Evolutionary conservation across 1,140 invertebrate genomes (phyloP).

Genomic region (Planococcus citri): DNA sequence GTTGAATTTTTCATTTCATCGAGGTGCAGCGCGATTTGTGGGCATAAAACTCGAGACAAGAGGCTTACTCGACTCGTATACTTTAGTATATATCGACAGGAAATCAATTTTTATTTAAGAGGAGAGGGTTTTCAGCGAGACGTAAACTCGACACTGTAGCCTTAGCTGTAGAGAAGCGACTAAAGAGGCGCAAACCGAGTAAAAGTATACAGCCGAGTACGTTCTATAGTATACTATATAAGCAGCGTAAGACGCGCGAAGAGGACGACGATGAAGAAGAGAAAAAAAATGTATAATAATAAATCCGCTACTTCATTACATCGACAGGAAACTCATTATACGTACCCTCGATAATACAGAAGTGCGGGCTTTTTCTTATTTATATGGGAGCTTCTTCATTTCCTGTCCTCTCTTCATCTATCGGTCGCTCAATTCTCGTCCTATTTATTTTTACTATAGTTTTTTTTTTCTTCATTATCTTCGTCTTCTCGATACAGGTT

Average conservation of each 20-base stretch:
- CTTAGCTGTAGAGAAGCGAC: too few relatives aligned
- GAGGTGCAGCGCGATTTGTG: too few relatives aligned
- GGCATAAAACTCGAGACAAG: too few relatives aligned
- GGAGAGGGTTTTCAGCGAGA: too few relatives aligned
- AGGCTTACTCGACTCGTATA: too few relatives aligned
- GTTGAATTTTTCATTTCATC: too few relatives aligned
- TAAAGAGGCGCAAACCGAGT: too few relatives aligned
- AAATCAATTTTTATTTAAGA: conserved; percentile 15
- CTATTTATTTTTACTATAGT: neutral
- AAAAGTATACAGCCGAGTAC: too few relatives aligned
- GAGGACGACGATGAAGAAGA: neutral
- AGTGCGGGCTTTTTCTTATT: conserved; percentile 9
- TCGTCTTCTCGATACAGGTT: neutral
- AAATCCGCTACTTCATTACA: conserved; percentile 19
- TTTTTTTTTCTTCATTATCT: conserved; percentile 7
- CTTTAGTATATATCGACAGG: conserved; percentile 10
- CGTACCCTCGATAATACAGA: conserved; percentile 16
- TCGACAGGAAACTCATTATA: conserved; percentile 20
- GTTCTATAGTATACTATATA: too few relatives aligned
- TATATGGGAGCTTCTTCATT: conserved; percentile 15
- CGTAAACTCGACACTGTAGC: too few relatives aligned
- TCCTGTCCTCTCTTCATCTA: neutral
- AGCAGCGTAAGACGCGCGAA: too few relatives aligned
- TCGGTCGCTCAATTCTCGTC: conserved; percentile 5
- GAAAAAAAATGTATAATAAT: conserved; percentile 15